Base-by-base conservation (phyloP, 2,888 invertebrate genomes). In the Pharmacophagus antenor region DNA sequence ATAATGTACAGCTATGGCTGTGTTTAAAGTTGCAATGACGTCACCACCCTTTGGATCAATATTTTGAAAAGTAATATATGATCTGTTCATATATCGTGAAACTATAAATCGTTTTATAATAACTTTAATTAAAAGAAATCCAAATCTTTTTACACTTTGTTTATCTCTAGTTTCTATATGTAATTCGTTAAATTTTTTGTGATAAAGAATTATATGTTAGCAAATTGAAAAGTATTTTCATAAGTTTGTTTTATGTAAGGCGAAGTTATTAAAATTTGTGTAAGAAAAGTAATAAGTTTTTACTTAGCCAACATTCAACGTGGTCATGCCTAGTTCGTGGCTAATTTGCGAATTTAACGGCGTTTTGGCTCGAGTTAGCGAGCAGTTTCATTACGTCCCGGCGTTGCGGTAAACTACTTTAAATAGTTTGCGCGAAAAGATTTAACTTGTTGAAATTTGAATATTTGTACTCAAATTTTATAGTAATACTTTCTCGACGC, bases 361-460 rank as follows among this genome's bases (percentile, higher is more conserved):
- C 22, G 31, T 56, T 56, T 56, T 56, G 48, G 48, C 48, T 48
- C 3, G 37, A 37, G 56, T 56, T 56, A 56, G 56, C 47, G 17
- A 37, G 51, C 15, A 22, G 22, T 56, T 56, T 17, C 27, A 54
- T 54, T 46, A 42, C 54, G 25, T 54, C 46, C 21, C 20, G 18
- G n/a, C n/a, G n/a, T n/a, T n/a, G n/a, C n/a, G n/a, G n/a, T 54
- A 27, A 46, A 27, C 54, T 47, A 20, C n/a, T 37, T 54, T 48
- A 48, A 47, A 47, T 55, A 37, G 55, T 55, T 55, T 22, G 47
- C 22, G 21, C 18, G 47, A 37, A 55, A 55, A 37, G 47, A 55
- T 47, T 55, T 47, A 55, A 55, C 22, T 47, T 22, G 6, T 47
- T 20, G 18, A 44, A 44, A 18, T 44, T 44, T n/a, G 2, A 44